These are phyloP conservation scores for Cryptops parisi DNA, from an alignment of 2,888 invertebrate genomes.

Conservation along the genomic window DNA sequence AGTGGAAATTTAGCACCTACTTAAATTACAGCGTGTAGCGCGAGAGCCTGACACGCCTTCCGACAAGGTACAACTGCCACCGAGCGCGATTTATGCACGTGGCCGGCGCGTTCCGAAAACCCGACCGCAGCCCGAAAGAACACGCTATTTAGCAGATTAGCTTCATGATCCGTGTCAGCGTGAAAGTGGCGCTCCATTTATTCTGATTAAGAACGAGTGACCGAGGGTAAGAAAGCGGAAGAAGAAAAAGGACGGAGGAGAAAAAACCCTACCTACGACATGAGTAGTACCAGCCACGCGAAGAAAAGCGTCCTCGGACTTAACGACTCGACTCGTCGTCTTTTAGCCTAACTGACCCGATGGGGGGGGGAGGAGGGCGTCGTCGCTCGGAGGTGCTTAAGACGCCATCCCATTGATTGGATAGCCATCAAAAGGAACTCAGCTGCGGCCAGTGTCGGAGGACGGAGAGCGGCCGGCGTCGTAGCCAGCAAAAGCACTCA, in stretches of 20 bases:
- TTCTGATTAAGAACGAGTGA: background rate
- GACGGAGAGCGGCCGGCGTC: too few relatives aligned
- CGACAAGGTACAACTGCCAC: slow-evolving; percentile 10
- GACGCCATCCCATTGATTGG: background rate
- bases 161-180: background rate
- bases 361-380: too few relatives aligned
- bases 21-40: slow-evolving; percentile 13
- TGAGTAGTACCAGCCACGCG: too few relatives aligned
- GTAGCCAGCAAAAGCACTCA: too few relatives aligned
- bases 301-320: background rate
- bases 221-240: background rate
- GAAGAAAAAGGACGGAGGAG: too few relatives aligned
- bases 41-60: slow-evolving; percentile 2
- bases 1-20: slow-evolving; percentile 12
- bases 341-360: too few relatives aligned
- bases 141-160: slow-evolving; percentile 6
- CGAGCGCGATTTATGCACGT: slow-evolving; percentile 9
- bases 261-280: too few relatives aligned
- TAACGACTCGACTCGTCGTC: background rate
- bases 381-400: background rate
- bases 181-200: background rate
- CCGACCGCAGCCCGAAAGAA: background rate
- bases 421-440: background rate
- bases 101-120: background rate
- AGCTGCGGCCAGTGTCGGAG: too few relatives aligned